phyloP scores from a whole-genome alignment of 2,888 invertebrate species.

The Sinelater perroti region DNA sequence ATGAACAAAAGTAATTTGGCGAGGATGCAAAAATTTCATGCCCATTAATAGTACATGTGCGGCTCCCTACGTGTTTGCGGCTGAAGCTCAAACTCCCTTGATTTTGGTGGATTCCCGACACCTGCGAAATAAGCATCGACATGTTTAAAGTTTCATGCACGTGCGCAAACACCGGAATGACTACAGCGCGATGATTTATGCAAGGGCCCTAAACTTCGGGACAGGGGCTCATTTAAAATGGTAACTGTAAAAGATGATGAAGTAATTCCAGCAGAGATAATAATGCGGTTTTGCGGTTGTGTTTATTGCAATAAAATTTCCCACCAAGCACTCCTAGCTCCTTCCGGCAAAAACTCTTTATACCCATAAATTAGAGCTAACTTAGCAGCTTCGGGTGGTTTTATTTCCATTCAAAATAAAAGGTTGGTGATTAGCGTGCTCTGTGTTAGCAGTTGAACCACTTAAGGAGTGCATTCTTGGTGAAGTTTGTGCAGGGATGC shows the following conservation, averaged over 20 bases:
- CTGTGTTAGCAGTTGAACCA: too few species aligned
- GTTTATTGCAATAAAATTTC: slow-evolving; percentile 25
- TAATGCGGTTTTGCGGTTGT: slow-evolving; percentile 18
- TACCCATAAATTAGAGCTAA: too few species aligned
- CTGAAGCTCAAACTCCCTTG: too few species aligned
- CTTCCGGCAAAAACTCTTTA: slow-evolving; percentile 6
- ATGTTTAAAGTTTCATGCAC: slow-evolving; percentile 8
- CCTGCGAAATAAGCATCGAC: slow-evolving; percentile 3
- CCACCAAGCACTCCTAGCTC: slow-evolving; percentile 16
- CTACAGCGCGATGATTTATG: slow-evolving; percentile 13
- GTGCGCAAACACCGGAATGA: slow-evolving; percentile 13
- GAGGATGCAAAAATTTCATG: too few species aligned
- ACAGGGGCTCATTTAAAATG: slow-evolving; percentile 19
- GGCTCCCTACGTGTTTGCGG: too few species aligned
- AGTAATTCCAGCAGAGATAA: slow-evolving; percentile 20
- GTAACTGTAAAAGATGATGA: slow-evolving; percentile 26
- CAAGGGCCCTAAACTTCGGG: slow-evolving; percentile 13
- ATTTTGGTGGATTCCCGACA: neutral
- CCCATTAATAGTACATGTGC: too few species aligned
- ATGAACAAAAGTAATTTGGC: too few species aligned
- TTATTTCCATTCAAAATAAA: too few species aligned
- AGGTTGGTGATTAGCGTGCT: too few species aligned
- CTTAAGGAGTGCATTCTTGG: too few species aligned
- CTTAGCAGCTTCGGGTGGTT: too few species aligned
- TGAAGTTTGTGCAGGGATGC: too few species aligned